These are phyloP conservation scores for Scaptomyza cyrtandrae DNA, from an alignment of 2,888 invertebrate genomes.

Conservation along the genomic window DNA sequence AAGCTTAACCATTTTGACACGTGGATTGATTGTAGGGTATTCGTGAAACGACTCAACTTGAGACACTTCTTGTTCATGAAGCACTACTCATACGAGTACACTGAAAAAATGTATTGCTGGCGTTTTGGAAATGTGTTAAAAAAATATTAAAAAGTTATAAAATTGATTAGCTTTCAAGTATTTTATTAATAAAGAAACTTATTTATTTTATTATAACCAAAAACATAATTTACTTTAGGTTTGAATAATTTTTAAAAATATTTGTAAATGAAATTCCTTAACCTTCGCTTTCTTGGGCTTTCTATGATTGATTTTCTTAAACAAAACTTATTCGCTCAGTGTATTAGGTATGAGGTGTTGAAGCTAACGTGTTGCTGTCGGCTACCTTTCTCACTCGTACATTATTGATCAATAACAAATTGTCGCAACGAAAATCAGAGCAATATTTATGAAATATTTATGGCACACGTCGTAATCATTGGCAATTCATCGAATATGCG, in stretches of 20 bases:
- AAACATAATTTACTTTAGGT: no score
- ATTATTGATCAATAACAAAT: constrained; percentile 78
- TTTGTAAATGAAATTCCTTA: no score
- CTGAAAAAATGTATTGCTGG: constrained; percentile 18
- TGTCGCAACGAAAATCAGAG: constrained; percentile 77
- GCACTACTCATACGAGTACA: constrained; percentile 1
- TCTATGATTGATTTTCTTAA: no score
- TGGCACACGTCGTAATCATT: constrained; percentile 78
- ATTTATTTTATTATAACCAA: no score
- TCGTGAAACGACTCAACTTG: constrained; percentile 3
- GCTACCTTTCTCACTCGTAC: constrained; percentile 39
- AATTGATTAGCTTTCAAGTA: no score
- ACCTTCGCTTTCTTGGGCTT: no score
- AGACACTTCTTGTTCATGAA: background rate
- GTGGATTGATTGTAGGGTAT: constrained; percentile 32
- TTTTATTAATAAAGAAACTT: no score
- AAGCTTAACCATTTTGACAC: background rate
- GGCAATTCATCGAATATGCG: constrained; percentile 74
- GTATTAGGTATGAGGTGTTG: constrained; percentile 10
- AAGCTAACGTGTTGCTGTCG: background rate
- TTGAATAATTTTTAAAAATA: no score
- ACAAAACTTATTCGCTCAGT: constrained; percentile 26
- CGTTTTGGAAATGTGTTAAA: no score
- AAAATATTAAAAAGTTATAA: no score
- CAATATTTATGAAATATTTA: constrained; percentile 80